Base-by-base conservation (phyloP, 2,797 vertebrate species). In the Denticeps clupeoides region DNA sequence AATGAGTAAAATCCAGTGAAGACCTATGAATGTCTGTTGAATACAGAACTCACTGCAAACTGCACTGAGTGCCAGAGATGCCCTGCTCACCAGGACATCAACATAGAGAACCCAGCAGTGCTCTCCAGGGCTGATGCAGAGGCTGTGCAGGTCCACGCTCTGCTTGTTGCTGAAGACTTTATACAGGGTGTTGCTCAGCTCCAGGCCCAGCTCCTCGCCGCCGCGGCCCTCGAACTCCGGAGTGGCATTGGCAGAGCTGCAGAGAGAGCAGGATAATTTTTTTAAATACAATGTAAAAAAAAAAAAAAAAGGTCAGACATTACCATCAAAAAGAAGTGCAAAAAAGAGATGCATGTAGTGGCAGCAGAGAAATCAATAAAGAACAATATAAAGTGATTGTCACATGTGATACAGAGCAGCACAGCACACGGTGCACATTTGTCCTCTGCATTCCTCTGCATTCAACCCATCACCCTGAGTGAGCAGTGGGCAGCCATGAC, bases 61-160 rank as follows among this genome's bases (percentile, higher is more conserved):
- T 45, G 6, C 27, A 18, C 12, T 26, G 12, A 8, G 24, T 29
- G 28, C 27, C 13, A 10, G 26, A 11, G 13, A 18, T 4, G 21
- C 4, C 10, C 27, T 25, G 69, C 91, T 81, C 69, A 99, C 93
- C 86, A 99, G 69, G 7, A 98, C 89, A 5, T 99, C 94, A 26
- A 98, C 87, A 1, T 95, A 97, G 25, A 99, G 87, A 12, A 89
- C 62, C 95, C 95, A 99, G 78, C 94, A 99, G 70, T 96, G 89
- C 22, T 99, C 89, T 51, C 85, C 78, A 1, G 86, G 67, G 52
- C 84, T 84, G 55, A 99, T 88, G 24, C 89, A 90, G 40, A 98
- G 88, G 1, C 79, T 74, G 52, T 71, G 75, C 69, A 92, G 67
- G 63, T 96, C 84, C 2, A 99, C 3, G 2, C 77, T 83, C 77